Conservation (phyloP, 2,888 invertebrate genomes). For the Heliconius aoede region DNA sequence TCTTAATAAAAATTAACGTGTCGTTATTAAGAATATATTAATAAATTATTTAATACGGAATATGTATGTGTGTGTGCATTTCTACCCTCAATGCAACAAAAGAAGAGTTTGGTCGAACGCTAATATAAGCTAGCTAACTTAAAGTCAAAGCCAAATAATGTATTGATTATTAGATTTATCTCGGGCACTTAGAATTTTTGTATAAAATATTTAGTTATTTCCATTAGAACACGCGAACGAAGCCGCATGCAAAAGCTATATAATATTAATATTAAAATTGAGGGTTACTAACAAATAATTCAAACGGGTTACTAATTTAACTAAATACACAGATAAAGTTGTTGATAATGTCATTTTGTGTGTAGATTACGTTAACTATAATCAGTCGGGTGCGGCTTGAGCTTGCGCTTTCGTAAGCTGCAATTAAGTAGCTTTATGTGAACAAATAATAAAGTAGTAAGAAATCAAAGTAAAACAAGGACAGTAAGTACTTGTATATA, state of each 20-base stretch:
- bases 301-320: constrained; percentile 9
- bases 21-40: no score
- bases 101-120: no score
- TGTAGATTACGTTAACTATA: constrained; percentile 15
- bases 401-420: constrained; percentile 1
- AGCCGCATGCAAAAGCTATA: not conserved
- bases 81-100: no score
- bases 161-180: no score
- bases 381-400: constrained; percentile 1
- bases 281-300: not conserved
- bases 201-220: not conserved
- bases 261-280: not conserved
- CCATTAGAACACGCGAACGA: not conserved
- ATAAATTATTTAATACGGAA: no score
- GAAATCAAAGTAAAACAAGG: not conserved
- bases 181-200: no score
- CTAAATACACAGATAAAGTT: constrained; percentile 10
- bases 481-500: no score
- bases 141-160: no score
- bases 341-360: constrained; percentile 13
- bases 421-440: not conserved
- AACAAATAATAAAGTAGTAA: not conserved
- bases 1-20: no score
- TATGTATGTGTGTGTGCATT: no score
- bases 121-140: no score